Evolutionary conservation across 1,140 invertebrate species (phyloP).

Genomic region (Pogonus chalceus): DNA sequence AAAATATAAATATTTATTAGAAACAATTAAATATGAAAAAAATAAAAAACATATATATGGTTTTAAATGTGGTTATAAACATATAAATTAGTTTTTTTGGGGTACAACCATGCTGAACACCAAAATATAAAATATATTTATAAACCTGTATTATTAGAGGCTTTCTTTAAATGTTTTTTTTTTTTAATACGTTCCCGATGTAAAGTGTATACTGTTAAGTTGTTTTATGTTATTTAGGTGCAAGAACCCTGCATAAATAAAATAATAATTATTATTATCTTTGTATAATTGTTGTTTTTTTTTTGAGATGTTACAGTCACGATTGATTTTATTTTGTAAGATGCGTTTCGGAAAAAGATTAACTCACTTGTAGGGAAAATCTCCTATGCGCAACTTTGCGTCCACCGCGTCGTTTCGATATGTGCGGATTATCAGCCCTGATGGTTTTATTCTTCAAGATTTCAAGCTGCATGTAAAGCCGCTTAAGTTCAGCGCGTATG

Average conservation of each 20-base stretch:
- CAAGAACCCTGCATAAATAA: too few relatives aligned
- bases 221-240: too few relatives aligned
- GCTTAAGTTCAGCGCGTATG: conserved; percentile 81
- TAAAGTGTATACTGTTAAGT: too few relatives aligned
- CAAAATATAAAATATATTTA: neutral
- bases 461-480: conserved; percentile 83
- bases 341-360: neutral
- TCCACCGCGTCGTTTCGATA: conserved; percentile 84
- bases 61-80: too few relatives aligned
- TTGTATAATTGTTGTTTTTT: neutral
- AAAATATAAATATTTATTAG: too few relatives aligned
- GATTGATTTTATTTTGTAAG: too few relatives aligned
- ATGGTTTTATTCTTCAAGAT: conserved; percentile 82
- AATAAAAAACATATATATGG: too few relatives aligned
- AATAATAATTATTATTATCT: conserved; percentile 20
- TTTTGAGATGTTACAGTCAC: neutral
- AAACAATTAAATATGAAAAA: too few relatives aligned
- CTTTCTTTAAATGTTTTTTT: too few relatives aligned
- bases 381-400: conserved; percentile 80
- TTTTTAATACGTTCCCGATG: too few relatives aligned
- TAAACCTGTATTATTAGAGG: too few relatives aligned
- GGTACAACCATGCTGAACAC: conserved; percentile 6
- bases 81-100: too few relatives aligned
- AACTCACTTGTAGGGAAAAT: conserved; percentile 71
- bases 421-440: conserved; percentile 89